These are phyloP conservation scores for Pluvialis apricaria DNA, from an alignment of 2,113 vertebrate genomes.

Conservation along the genomic window DNA sequence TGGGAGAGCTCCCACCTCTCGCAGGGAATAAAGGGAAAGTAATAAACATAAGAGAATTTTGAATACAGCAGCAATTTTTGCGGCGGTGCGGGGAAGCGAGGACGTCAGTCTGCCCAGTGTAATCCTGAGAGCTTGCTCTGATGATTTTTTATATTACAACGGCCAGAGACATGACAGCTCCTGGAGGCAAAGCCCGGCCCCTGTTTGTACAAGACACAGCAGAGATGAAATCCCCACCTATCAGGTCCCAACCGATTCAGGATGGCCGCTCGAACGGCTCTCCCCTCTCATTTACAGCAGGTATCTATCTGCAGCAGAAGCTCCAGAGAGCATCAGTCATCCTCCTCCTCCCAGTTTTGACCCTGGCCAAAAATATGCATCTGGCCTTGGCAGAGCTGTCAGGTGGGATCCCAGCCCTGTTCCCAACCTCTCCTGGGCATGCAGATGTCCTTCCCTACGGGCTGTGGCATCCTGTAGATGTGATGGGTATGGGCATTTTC, in stretches of 20 bases:
- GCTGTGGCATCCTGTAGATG: background rate
- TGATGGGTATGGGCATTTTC: background rate
- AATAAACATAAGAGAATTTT: slow-evolving; percentile 56
- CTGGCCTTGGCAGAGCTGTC: background rate
- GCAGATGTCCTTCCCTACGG: background rate
- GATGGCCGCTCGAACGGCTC: rapidly evolving
- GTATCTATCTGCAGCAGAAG: background rate
- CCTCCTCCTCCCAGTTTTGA: background rate
- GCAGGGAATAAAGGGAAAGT: background rate
- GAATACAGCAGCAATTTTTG: slow-evolving; percentile 11
- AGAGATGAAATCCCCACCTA: background rate
- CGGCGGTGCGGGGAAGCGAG: rapidly evolving
- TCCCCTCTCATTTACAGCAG: rapidly evolving
- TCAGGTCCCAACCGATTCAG: rapidly evolving
- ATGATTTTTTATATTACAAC: rapidly evolving
- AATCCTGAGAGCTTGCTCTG: background rate
- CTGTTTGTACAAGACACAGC: background rate
- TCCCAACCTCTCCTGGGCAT: background rate
- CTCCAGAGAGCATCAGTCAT: background rate
- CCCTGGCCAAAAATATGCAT: background rate
- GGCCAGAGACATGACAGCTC: background rate
- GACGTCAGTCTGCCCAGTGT: background rate
- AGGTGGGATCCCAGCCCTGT: background rate
- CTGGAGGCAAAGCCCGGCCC: background rate
- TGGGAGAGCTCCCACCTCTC: slow-evolving; percentile 15